Conservation (phyloP, 2,113 vertebrate genomes). For the Misgurnus mizolepis region DNA sequence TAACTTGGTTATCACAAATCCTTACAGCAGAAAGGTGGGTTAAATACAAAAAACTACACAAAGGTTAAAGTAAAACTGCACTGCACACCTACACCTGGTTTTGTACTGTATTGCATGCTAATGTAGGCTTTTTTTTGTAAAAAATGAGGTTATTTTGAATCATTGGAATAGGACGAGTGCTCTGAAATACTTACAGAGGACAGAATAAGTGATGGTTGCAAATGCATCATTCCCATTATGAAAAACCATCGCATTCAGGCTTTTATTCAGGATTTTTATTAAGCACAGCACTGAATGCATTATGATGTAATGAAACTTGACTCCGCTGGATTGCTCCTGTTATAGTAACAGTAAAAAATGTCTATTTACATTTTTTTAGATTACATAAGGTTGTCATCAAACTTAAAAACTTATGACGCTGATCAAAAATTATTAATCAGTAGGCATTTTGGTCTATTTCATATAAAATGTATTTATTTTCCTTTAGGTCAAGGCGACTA, state of each 20-base stretch:
- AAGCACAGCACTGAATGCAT: no score
- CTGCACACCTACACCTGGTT: background rate
- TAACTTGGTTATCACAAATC: slow-evolving; percentile 93
- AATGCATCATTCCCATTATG: background rate
- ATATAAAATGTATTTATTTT: background rate
- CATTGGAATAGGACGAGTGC: background rate
- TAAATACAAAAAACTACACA: background rate
- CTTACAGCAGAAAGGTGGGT: slow-evolving; percentile 95
- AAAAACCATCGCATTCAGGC: background rate
- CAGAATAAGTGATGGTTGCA: background rate
- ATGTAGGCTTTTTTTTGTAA: background rate
- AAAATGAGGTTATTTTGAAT: background rate
- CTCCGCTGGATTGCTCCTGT: no score
- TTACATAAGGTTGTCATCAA: no score
- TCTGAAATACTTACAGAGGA: background rate
- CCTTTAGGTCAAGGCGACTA: slow-evolving; percentile 91
- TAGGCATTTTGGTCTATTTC: background rate
- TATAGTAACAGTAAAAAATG: background rate
- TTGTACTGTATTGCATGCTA: background rate
- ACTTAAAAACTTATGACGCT: no score
- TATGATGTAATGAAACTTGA: no score
- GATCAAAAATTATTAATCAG: no score
- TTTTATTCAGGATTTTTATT: no score
- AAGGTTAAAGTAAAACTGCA: background rate
- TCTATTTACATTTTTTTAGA: background rate